A percentile compares a stretch with the other conserved stretches of the same genome.
These are phyloP conservation scores for Molossus molossus DNA, from an alignment of 2,797 vertebrate species.

Conservation along the genomic window DNA sequence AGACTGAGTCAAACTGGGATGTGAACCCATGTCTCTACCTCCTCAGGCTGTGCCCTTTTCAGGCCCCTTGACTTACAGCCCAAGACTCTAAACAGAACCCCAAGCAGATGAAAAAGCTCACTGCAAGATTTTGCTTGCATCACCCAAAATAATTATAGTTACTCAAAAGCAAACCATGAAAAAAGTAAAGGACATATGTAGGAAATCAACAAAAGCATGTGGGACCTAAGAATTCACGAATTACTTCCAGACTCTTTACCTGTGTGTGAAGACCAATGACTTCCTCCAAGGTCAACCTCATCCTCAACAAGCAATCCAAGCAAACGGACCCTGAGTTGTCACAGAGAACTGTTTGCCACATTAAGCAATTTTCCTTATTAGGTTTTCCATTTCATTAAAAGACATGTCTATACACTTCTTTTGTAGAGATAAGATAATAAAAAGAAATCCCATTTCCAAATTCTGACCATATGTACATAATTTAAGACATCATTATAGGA, in stretches of 20 bases:
- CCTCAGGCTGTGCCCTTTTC: neutral
- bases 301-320: slow-evolving; percentile 23
- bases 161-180: slow-evolving; percentile 66
- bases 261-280: slow-evolving; percentile 31
- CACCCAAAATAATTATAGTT: slow-evolving; percentile 60
- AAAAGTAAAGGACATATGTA: slow-evolving; percentile 47
- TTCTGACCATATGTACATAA: slow-evolving; percentile 27
- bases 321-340: slow-evolving; percentile 54
- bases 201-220: slow-evolving; percentile 73
- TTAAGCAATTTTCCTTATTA: slow-evolving; percentile 54
- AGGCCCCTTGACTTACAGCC: neutral
- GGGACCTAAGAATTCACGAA: slow-evolving; percentile 65
- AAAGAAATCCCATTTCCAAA: slow-evolving; percentile 59
- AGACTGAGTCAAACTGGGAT: neutral
- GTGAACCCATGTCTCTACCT: slow-evolving; percentile 43
- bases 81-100: neutral
- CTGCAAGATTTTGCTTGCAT: slow-evolving; percentile 40
- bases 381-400: slow-evolving; percentile 57
- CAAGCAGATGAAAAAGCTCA: slow-evolving; percentile 10
- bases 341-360: slow-evolving; percentile 14
- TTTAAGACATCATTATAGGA: slow-evolving; percentile 3
- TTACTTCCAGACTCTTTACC: slow-evolving; percentile 70
- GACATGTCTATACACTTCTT: neutral
- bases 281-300: neutral
- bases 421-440: slow-evolving; percentile 34